Evolutionary conservation across 2,797 vertebrate species (phyloP).

Genomic region (Protonibea diacanthus): DNA sequence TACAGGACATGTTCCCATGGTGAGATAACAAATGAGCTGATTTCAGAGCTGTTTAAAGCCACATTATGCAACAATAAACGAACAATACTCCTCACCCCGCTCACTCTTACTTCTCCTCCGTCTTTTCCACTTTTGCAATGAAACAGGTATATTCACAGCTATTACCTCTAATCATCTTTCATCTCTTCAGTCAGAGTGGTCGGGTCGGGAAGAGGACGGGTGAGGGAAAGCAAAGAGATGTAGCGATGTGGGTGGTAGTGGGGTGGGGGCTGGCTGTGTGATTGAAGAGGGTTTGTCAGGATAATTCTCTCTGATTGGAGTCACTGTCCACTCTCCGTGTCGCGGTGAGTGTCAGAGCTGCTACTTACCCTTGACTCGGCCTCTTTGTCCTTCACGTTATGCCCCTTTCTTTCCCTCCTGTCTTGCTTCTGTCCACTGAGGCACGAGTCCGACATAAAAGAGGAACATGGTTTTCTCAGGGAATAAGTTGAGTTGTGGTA

Average conservation of each 20-base stretch:
- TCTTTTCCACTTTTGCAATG: constrained; percentile 31
- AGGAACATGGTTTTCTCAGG: not conserved
- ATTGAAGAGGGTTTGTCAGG: constrained; percentile 88
- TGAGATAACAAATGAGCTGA: constrained; percentile 11
- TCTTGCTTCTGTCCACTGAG: constrained; percentile 1
- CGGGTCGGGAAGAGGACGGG: constrained; percentile 11
- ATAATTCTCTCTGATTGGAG: constrained; percentile 92
- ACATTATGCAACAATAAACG: not conserved
- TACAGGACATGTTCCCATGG: not conserved
- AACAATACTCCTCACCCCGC: not conserved
- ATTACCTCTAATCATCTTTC: constrained; percentile 69
- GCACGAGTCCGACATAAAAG: not conserved
- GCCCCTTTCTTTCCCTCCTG: constrained; percentile 7
- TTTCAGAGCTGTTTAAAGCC: not conserved
- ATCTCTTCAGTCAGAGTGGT: constrained; percentile 48
- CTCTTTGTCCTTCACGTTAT: constrained; percentile 42
- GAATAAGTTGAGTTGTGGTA: not conserved
- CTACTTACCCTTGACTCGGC: constrained; percentile 52
- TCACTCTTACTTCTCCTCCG: constrained; percentile 5
- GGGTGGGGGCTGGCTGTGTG: constrained; percentile 83
- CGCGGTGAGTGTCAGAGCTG: constrained; percentile 29
- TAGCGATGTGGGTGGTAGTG: constrained; percentile 22
- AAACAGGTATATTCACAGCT: constrained; percentile 87
- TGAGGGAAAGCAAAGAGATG: constrained; percentile 43
- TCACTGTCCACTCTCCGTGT: constrained; percentile 60